phyloP scores from a whole-genome alignment of 2,797 vertebrate genomes.

The Hipposideros larvatus region DNA sequence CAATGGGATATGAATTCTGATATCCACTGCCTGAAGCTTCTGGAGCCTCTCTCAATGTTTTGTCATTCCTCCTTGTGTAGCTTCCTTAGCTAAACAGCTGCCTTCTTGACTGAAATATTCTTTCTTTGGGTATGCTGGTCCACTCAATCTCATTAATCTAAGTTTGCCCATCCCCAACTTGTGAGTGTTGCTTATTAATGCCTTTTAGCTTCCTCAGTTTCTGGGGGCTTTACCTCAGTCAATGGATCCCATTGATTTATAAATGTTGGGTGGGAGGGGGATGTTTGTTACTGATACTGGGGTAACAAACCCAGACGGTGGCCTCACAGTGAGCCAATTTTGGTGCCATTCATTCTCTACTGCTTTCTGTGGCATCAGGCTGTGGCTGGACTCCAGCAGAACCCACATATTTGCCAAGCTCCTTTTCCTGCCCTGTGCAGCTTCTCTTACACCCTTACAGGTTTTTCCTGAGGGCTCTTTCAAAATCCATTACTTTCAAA shows the following conservation, averaged over 20 bases:
- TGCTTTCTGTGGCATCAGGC: not conserved
- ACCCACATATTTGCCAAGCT: not conserved
- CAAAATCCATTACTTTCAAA: not conserved
- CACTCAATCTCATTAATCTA: not conserved
- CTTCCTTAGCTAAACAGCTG: not conserved
- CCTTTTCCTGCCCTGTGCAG: not conserved
- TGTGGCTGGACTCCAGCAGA: not conserved
- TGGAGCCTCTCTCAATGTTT: not conserved
- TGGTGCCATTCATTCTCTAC: not conserved
- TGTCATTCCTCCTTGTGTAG: not conserved
- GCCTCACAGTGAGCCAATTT: not conserved
- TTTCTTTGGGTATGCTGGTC: not conserved
- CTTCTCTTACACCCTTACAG: not conserved
- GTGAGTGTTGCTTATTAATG: not conserved
- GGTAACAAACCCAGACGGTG: not conserved
- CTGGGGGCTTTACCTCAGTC: not conserved
- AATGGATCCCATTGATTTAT: not conserved
- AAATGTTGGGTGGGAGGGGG: not conserved
- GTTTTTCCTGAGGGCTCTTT: not conserved
- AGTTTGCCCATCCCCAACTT: not conserved
- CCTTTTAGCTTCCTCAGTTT: not conserved
- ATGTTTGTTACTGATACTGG: not conserved
- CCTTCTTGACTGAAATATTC: not conserved
- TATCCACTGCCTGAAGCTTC: not conserved
- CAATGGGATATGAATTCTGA: not conserved